Evolutionary conservation across 2,797 vertebrate genomes (phyloP).

Genomic region (Picus viridis): DNA sequence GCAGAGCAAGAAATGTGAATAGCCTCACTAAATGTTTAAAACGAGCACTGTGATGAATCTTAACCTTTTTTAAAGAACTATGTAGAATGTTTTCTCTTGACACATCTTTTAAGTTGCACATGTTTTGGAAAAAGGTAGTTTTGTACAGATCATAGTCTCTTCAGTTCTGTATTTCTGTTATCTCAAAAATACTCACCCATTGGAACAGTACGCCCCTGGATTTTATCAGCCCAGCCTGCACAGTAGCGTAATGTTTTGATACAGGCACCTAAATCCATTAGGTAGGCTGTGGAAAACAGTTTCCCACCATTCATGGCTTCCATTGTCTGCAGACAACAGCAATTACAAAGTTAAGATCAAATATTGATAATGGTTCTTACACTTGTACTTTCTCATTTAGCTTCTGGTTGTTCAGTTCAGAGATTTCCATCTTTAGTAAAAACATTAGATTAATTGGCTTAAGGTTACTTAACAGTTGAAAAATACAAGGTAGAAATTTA

Average conservation of each 20-base stretch:
- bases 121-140: neutral
- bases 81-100: neutral
- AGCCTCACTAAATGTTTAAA: neutral
- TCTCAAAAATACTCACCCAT: constrained; percentile 78
- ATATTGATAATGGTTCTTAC: neutral
- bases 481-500: neutral
- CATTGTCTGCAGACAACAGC: constrained; percentile 80
- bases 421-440: neutral
- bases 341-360: neutral
- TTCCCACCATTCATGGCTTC: constrained; percentile 88
- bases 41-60: neutral
- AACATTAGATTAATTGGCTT: neutral
- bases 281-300: constrained; percentile 84
- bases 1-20: neutral
- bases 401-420: neutral
- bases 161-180: neutral
- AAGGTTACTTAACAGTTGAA: neutral
- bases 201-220: constrained; percentile 88
- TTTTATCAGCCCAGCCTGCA: constrained; percentile 91
- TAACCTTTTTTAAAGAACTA: neutral
- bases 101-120: neutral
- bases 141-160: neutral
- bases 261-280: constrained; percentile 85
- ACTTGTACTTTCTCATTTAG: neutral
- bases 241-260: constrained; percentile 87